Conservation (phyloP, 2,888 invertebrate species). For the Synanthedon vespiformis region DNA sequence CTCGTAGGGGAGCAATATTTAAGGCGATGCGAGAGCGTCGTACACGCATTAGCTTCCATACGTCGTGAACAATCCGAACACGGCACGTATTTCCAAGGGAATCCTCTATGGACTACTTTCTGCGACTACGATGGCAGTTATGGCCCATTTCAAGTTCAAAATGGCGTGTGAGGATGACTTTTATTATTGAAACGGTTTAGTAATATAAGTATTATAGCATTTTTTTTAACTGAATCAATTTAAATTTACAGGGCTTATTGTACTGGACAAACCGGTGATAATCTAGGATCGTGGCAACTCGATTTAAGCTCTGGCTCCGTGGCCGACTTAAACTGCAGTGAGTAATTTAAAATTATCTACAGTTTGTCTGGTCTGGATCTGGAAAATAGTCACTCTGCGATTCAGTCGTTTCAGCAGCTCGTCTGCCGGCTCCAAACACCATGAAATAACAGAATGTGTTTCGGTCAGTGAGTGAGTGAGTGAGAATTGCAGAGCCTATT, state of each 20-base stretch:
- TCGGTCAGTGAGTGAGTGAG: too few species aligned
- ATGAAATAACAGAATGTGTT: too few species aligned
- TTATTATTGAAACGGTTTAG: too few species aligned
- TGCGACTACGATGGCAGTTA: conserved; percentile 78
- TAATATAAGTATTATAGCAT: too few species aligned
- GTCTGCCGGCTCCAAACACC: too few species aligned
- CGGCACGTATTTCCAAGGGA: conserved; percentile 68
- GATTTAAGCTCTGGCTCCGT: conserved; percentile 23
- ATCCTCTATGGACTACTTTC: conserved; percentile 41
- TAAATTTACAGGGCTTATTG: conserved; percentile 66
- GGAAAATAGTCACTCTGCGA: too few species aligned
- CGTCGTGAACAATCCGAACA: conserved; percentile 67
- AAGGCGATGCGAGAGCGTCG: conserved; percentile 75
- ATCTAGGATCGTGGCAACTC: conserved; percentile 66
- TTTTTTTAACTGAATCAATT: background rate
- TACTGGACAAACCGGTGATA: conserved; percentile 69
- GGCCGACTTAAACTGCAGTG: conserved; percentile 70
- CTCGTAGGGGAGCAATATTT: conserved; percentile 70
- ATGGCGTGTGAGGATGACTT: conserved; percentile 62
- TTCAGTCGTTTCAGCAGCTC: too few species aligned
- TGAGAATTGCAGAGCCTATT: too few species aligned
- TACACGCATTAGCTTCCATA: conserved; percentile 63
- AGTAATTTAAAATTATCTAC: conserved; percentile 29
- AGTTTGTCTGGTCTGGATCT: too few species aligned
- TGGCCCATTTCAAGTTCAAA: conserved; percentile 63